Conservation (phyloP, 2,888 invertebrate genomes). For the Norana najaformis region DNA sequence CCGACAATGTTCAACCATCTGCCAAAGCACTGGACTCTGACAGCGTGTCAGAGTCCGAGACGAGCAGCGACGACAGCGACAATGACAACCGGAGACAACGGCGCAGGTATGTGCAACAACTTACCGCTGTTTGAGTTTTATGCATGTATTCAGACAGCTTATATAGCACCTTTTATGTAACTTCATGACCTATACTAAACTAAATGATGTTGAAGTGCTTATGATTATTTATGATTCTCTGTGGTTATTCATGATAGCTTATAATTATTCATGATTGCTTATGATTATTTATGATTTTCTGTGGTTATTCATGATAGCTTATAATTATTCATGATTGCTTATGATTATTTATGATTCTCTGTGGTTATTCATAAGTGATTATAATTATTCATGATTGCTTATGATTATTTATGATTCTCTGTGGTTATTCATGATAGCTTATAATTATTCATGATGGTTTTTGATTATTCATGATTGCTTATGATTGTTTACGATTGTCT, state of each 20-base stretch:
- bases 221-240: not conserved
- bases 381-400: not conserved
- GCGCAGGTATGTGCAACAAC: not conserved
- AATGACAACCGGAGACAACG: not conserved
- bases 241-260: not conserved
- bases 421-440: no score
- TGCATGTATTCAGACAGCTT: no score
- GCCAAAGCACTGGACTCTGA: not conserved
- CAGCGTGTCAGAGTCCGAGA: slow-evolving; percentile 15
- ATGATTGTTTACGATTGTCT: not conserved
- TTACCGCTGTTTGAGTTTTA: no score
- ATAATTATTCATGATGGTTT: not conserved
- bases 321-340: not conserved
- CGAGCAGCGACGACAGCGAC: slow-evolving; percentile 21
- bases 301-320: not conserved
- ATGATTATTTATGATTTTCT: no score
- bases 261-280: no score
- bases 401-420: no score
- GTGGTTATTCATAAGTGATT: not conserved
- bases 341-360: not conserved
- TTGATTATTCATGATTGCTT: not conserved
- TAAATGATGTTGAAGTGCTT: no score
- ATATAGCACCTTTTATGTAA: no score
- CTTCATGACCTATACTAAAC: no score
- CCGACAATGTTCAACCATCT: not conserved